These are phyloP conservation scores for Corythaixoides concolor DNA, from an alignment of 2,113 vertebrate species.

Conservation along the genomic window DNA sequence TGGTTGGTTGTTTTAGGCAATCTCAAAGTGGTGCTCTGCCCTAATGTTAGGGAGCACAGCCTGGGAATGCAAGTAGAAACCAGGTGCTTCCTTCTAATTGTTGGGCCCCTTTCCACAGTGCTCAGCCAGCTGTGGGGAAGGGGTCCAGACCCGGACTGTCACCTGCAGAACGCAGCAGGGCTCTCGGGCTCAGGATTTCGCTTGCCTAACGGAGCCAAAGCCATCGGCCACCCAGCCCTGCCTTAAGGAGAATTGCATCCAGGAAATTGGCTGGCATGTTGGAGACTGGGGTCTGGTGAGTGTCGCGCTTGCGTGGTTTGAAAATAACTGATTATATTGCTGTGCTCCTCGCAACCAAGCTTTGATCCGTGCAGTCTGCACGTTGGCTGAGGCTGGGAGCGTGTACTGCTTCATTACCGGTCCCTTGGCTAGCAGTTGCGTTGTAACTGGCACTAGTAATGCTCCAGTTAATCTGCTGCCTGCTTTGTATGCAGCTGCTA, in stretches of 20 bases:
- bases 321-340: neutral
- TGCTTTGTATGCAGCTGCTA: slow-evolving; percentile 34
- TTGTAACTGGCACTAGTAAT: slow-evolving; percentile 31
- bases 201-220: slow-evolving; percentile 76
- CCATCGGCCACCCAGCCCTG: slow-evolving; percentile 77
- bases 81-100: neutral
- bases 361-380: neutral
- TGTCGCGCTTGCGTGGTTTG: rapidly evolving
- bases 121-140: slow-evolving; percentile 87
- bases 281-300: slow-evolving; percentile 92
- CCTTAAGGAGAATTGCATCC: slow-evolving; percentile 71
- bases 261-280: slow-evolving; percentile 81
- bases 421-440: neutral
- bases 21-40: neutral
- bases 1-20: neutral
- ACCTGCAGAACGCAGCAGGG: slow-evolving; percentile 77
- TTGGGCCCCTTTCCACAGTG: slow-evolving; percentile 76
- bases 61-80: neutral
- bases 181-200: slow-evolving; percentile 70
- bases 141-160: slow-evolving; percentile 83
- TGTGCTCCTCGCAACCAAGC: neutral
- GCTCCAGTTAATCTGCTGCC: slow-evolving; percentile 45
- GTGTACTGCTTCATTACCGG: neutral
- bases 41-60: neutral
- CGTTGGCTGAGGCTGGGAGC: neutral